Conservation (phyloP, 2,888 invertebrate species). For the Dryocosmus kuriphilus region DNA sequence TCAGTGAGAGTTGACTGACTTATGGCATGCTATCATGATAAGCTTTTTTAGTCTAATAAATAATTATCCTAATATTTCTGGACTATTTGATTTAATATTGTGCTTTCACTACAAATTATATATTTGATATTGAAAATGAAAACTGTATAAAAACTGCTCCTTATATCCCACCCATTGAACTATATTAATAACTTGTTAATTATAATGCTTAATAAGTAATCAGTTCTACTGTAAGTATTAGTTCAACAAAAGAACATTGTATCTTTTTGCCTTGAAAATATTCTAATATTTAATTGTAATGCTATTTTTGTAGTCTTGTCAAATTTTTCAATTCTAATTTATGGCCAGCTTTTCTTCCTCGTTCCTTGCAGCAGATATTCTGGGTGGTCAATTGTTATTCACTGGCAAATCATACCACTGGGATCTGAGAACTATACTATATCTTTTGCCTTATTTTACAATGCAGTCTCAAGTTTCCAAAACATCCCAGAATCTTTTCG, state of each 20-base stretch:
- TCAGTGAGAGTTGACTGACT: constrained; percentile 51
- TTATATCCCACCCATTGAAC: constrained; percentile 62
- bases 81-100: constrained; percentile 61
- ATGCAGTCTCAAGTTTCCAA: constrained; percentile 17
- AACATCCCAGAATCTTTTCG: neutral
- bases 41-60: constrained; percentile 61
- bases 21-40: constrained; percentile 52
- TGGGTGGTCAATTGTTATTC: constrained; percentile 68
- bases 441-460: constrained; percentile 47
- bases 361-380: constrained; percentile 71
- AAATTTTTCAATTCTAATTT: constrained; percentile 65
- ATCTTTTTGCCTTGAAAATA: constrained; percentile 52
- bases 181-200: constrained; percentile 55
- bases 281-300: constrained; percentile 58
- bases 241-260: constrained; percentile 65
- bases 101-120: constrained; percentile 68
- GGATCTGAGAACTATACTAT: constrained; percentile 63
- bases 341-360: constrained; percentile 69
- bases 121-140: constrained; percentile 51
- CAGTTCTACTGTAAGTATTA: constrained; percentile 67
- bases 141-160: constrained; percentile 68
- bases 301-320: constrained; percentile 66
- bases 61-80: constrained; percentile 54
- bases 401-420: constrained; percentile 65
- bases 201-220: constrained; percentile 61